These are phyloP conservation scores for Prietella phreatophila DNA, from an alignment of 2,113 vertebrate genomes.

Conservation along the genomic window DNA sequence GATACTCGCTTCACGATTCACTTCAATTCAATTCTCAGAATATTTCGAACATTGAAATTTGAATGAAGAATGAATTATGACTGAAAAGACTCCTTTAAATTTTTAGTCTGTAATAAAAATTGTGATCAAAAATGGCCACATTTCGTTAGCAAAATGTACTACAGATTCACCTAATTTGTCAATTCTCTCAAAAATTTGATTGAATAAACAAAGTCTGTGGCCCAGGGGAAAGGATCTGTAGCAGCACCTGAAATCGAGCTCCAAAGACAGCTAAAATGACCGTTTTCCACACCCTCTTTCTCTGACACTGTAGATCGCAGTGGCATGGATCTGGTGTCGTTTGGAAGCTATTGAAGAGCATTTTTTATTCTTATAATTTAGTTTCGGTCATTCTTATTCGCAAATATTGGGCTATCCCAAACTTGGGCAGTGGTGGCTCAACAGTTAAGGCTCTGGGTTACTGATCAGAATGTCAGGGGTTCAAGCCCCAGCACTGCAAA, in stretches of 20 bases:
- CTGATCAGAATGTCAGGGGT: too few species aligned
- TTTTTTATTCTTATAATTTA: background rate
- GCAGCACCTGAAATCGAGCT: background rate
- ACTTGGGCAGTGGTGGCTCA: too few species aligned
- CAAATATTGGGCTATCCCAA: background rate
- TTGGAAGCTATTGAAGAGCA: background rate
- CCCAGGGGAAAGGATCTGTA: background rate
- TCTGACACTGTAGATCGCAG: background rate
- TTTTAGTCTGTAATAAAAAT: background rate
- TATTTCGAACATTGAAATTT: background rate
- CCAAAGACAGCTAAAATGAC: background rate
- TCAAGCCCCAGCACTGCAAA: too few species aligned
- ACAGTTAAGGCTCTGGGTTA: too few species aligned
- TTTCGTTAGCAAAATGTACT: background rate
- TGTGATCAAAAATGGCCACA: background rate
- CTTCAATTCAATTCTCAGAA: background rate
- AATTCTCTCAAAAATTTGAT: background rate
- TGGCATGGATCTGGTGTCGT: background rate
- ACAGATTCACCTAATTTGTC: background rate
- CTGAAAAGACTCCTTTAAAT: background rate
- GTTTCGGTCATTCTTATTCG: background rate
- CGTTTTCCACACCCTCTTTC: background rate
- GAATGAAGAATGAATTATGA: background rate
- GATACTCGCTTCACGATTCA: background rate
- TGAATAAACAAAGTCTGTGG: background rate